These are phyloP conservation scores for Nephila pilipes DNA, from an alignment of 1,140 invertebrate genomes.

Conservation along the genomic window DNA sequence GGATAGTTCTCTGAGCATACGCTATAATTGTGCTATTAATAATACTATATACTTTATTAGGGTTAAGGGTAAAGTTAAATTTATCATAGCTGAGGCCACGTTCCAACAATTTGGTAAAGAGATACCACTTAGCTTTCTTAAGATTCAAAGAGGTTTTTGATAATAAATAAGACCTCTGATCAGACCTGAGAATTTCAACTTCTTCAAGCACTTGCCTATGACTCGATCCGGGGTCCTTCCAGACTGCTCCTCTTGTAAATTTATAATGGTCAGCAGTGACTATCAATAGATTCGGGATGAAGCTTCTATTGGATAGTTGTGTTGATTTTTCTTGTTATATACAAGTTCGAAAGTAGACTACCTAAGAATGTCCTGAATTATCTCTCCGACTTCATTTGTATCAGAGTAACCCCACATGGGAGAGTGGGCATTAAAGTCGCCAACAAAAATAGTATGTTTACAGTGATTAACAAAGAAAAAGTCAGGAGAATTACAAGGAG, in stretches of 20 bases:
- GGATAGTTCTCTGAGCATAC: background rate
- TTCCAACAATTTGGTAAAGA: constrained; percentile 11
- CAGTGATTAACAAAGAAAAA: background rate
- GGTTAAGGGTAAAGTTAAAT: background rate
- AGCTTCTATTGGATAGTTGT: constrained; percentile 13
- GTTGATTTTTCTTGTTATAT: background rate
- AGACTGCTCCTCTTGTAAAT: background rate
- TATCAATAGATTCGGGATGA: constrained; percentile 18
- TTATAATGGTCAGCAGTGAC: background rate
- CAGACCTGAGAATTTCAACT: background rate
- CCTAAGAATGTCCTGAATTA: constrained; percentile 21
- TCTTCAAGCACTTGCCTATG: constrained; percentile 22
- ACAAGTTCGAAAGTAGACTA: constrained; percentile 28
- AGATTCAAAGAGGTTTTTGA: constrained; percentile 28
- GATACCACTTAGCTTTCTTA: constrained; percentile 1
- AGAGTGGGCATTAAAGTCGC: background rate
- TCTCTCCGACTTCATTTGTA: background rate
- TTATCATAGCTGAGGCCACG: background rate
- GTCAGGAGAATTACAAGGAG: background rate
- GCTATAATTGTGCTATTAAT: background rate
- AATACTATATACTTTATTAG: background rate
- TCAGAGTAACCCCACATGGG: background rate
- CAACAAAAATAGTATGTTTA: background rate
- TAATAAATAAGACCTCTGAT: background rate
- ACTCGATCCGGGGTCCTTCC: constrained; percentile 4